phyloP scores from a whole-genome alignment of 1,140 invertebrate genomes.

The Melipona quadrifasciata region DNA sequence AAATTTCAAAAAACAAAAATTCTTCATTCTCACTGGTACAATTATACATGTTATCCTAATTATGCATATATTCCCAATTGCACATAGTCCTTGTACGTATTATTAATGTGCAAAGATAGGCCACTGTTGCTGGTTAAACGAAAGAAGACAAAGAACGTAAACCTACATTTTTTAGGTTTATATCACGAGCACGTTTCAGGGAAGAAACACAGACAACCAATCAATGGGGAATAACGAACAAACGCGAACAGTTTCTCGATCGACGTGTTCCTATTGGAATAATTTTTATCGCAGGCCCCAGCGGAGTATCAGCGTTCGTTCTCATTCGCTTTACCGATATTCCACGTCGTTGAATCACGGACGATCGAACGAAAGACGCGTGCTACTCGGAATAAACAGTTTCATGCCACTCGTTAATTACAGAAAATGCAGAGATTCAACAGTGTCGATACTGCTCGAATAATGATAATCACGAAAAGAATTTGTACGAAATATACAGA shows the following conservation, averaged over 20 bases:
- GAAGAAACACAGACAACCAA: background rate
- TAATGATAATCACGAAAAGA: background rate
- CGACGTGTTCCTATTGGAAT: constrained; percentile 16
- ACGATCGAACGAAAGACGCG: background rate
- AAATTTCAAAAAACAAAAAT: too few relatives aligned
- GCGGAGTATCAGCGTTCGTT: background rate
- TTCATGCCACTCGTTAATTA: constrained; percentile 13
- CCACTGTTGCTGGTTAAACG: background rate
- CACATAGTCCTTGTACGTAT: too few relatives aligned
- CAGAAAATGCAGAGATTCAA: background rate
- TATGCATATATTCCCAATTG: too few relatives aligned
- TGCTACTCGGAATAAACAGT: background rate
- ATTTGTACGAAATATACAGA: background rate
- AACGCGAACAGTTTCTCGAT: constrained; percentile 4
- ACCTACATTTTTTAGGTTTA: background rate
- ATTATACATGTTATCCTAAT: too few relatives aligned
- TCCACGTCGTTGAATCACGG: background rate
- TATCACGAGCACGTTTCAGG: background rate
- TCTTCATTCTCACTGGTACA: too few relatives aligned
- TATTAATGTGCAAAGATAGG: too few relatives aligned
- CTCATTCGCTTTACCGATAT: background rate
- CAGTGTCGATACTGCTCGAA: background rate
- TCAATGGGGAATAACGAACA: background rate
- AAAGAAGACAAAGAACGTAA: background rate
- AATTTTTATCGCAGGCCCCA: constrained; percentile 2